Base-by-base conservation (phyloP, 2,888 invertebrate genomes). In the Eucera pruinosa region DNA sequence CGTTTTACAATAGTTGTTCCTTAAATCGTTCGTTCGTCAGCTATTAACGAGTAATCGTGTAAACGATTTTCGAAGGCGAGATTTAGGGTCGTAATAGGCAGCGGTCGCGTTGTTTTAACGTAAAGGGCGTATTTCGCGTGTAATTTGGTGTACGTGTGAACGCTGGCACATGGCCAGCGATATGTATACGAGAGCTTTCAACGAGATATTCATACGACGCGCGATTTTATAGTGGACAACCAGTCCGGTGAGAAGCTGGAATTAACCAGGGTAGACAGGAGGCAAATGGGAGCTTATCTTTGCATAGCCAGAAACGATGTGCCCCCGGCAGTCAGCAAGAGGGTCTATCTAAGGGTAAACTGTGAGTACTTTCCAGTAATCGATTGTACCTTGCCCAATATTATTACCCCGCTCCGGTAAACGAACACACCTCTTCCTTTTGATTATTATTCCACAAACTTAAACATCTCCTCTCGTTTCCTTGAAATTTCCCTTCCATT, bases 281-380 rank as follows among this genome's bases (percentile, higher is more conserved):
- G 94, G 76, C 96, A 96, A 92, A 96, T 96, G 94, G 96, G 96
- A 23, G 95, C 95, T 36, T 96, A 96, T 91, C 94, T 96, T 86
- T 96, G 96, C 93, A 95, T 96, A 86, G 96, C 96, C 2, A 94
- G 94, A 82, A 96, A 96, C 89, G 95, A 95, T 82, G 96, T 96
- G 43, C 95, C 95, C 0, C 96, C 96, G 0, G 95, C 95, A 6
- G 95, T 95, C 78, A 93, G 93, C 89, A 94, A 94, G 88, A 90
- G 94, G 80, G 94, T 94, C 81, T 93, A 93, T 80, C 93, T 94
- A 71, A 93, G 93, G 85, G 94, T 94, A 73, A 93, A 94, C 89
- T 97, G 97, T 97, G 93, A 96, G 96, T 96, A 72, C 43, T 45
- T 62, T 25, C 36, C 2, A 43, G 23, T 45, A 48, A 23, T 64